Evolutionary conservation across 2,797 vertebrate species (phyloP).

Genomic region (Varecia variegata): DNA sequence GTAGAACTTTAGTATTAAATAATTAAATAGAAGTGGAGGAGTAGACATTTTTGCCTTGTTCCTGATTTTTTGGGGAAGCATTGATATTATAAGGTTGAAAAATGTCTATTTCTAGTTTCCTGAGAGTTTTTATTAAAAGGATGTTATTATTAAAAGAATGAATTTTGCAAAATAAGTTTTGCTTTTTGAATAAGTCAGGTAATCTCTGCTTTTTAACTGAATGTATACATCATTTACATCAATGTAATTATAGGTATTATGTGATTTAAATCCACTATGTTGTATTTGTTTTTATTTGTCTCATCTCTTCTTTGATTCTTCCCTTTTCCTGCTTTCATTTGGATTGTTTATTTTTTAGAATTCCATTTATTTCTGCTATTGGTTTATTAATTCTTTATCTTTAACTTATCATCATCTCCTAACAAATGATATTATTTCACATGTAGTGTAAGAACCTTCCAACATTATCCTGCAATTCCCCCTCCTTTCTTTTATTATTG

Average conservation of each 20-base stretch:
- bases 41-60: no score
- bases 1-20: not conserved
- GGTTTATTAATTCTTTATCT: not conserved
- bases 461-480: not conserved
- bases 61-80: not conserved
- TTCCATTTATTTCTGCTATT: not conserved
- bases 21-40: not conserved
- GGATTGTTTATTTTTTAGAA: not conserved
- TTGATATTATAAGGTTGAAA: not conserved
- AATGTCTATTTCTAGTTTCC: not conserved
- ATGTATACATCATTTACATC: not conserved
- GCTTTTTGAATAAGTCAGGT: not conserved
- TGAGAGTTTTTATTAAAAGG: not conserved
- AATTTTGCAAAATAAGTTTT: not conserved
- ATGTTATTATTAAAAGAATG: no score
- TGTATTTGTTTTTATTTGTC: not conserved
- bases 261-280: not conserved
- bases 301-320: not conserved
- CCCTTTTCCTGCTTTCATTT: not conserved
- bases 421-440: not conserved
- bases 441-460: not conserved
- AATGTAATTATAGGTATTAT: not conserved
- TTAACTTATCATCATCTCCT: not conserved
- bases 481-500: not conserved
- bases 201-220: not conserved